These are phyloP conservation scores for Poliocrania exsul DNA, from an alignment of 2,797 vertebrate genomes.

Conservation along the genomic window DNA sequence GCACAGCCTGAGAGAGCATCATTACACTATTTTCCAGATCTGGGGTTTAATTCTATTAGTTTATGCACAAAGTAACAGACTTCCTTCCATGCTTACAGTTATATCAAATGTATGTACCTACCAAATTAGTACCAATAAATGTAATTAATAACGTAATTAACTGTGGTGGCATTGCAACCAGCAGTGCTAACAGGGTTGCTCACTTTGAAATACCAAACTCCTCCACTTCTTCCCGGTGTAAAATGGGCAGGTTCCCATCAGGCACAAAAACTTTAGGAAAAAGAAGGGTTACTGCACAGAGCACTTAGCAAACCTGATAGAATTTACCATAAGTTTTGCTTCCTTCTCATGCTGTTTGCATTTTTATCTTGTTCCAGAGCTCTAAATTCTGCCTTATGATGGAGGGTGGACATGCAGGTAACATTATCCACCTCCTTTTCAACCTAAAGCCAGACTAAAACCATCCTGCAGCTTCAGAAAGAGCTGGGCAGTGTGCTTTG, in stretches of 20 bases:
- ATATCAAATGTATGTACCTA: neutral
- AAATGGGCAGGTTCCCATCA: neutral
- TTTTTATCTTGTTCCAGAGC: neutral
- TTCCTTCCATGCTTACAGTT: neutral
- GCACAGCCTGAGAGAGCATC: neutral
- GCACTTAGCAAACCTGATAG: neutral
- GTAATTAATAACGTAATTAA: slow-evolving; percentile 32
- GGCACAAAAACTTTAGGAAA: neutral
- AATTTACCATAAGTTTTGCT: neutral
- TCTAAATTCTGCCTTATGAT: neutral
- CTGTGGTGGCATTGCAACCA: neutral
- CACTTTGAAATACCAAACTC: neutral
- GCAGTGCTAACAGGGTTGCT: neutral
- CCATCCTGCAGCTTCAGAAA: neutral
- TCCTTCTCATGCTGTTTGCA: neutral
- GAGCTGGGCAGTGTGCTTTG: neutral
- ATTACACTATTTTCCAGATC: neutral
- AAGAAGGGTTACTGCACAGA: neutral
- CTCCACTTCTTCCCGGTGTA: neutral
- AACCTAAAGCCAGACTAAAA: neutral
- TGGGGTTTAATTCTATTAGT: neutral
- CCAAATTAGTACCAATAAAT: neutral
- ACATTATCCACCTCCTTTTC: neutral
- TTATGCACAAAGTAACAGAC: neutral
- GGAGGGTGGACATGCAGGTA: neutral